Conservation (phyloP, 2,113 vertebrate species). For the Grammomys surdaster region DNA sequence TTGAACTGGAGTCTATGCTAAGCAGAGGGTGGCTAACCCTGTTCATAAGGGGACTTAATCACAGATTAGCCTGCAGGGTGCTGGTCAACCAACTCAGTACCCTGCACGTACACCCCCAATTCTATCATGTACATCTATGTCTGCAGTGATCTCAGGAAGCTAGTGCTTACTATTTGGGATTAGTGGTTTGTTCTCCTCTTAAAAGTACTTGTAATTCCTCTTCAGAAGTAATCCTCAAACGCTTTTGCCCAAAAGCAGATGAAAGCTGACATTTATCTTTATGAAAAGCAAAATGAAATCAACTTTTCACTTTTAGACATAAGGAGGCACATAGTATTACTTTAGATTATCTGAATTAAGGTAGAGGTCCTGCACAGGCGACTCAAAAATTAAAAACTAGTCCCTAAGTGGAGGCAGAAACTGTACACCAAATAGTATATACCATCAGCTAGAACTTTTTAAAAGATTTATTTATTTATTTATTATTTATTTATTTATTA, state of each 20-base stretch:
- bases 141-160: constrained; percentile 4
- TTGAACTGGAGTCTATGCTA: not conserved
- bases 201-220: not conserved
- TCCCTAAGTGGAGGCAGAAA: not conserved
- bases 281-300: constrained; percentile 9
- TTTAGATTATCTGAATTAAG: constrained; percentile 26
- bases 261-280: constrained; percentile 14
- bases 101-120: not conserved
- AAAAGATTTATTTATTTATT: too few species aligned
- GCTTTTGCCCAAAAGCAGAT: constrained; percentile 30
- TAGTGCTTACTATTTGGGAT: not conserved
- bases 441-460: not conserved
- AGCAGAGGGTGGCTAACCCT: not conserved
- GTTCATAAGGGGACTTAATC: too few species aligned
- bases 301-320: not conserved
- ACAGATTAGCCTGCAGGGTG: not conserved
- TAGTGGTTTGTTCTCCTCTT: not conserved
- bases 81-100: not conserved
- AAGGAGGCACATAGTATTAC: not conserved
- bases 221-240: not conserved
- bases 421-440: not conserved
- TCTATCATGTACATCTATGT: not conserved
- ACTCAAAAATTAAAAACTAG: not conserved
- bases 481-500: too few species aligned
- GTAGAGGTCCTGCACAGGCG: not conserved